Evolutionary conservation across 2,797 vertebrate species (phyloP).

Genomic region (Gadopsis bispinosus): DNA sequence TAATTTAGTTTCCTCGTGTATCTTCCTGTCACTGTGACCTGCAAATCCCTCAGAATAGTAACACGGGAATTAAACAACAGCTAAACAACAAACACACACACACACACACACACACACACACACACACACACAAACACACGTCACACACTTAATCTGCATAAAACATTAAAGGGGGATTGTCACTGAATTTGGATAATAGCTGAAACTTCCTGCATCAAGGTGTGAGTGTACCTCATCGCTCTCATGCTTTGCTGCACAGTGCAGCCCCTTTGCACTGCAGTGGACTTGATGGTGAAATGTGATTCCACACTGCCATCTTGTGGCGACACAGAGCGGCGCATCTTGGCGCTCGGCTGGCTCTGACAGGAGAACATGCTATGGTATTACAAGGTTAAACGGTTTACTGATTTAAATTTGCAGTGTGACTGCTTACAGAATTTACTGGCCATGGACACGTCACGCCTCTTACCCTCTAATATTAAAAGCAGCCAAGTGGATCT

Average conservation of each 20-base stretch:
- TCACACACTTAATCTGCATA: conserved; percentile 38
- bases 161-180: conserved; percentile 25
- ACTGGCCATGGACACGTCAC: conserved; percentile 43
- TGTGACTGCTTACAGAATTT: conserved; percentile 55
- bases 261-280: conserved; percentile 55
- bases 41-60: conserved; percentile 33
- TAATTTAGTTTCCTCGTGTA: neutral
- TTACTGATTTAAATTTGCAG: conserved; percentile 57
- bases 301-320: conserved; percentile 73
- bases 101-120: too few relatives aligned
- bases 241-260: conserved; percentile 9
- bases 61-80: conserved; percentile 21
- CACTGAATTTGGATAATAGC: conserved; percentile 22
- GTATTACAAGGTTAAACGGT: conserved; percentile 50
- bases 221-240: conserved; percentile 19
- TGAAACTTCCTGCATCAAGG: conserved; percentile 36
- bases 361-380: conserved; percentile 23
- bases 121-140: conserved; percentile 20
- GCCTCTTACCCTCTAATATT: conserved; percentile 18
- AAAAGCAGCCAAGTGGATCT: conserved; percentile 36
- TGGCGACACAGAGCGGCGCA: conserved; percentile 51
- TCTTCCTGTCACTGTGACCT: conserved; percentile 29
- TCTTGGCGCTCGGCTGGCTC: neutral
- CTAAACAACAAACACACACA: conserved; percentile 27
- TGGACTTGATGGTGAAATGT: conserved; percentile 34